Evolutionary conservation across 2,113 vertebrate species (phyloP), one percentile per base, ranked within the genome.

Genomic region (Galeopterus variegatus): DNA sequence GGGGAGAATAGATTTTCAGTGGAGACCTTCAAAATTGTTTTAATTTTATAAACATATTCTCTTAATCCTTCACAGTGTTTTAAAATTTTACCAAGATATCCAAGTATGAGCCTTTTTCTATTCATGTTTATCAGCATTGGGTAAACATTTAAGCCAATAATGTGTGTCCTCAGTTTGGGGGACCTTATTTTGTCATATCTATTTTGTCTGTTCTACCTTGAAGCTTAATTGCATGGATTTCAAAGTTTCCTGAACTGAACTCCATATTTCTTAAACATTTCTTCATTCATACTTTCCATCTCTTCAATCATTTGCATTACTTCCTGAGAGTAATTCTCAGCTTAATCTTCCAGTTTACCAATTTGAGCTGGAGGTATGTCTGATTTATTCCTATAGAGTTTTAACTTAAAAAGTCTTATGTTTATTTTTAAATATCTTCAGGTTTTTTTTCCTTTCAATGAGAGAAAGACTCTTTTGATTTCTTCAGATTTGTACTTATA

Each of bases 11-110:
- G 4, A 85, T 92, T 97, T 97, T 89, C 56, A 73, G 24, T 60
- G 88, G 50, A 83, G 72, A 62, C 6, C 60, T 75, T 28, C 41
- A 80, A 90, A 90, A 84, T 80, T 69, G 17, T 94, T 88, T 93
- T 15, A 52, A 0, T 41, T 52, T 23, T 54, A 76, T 65, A 90
- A 81, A 60, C 18, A 52, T 23, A 64, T 56, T 70, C 14, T 83
- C 64, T 60, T 77, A 65, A 60, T 80, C 10, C 6, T 77, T 69
- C 36, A 41, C 67, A 89, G 45, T 79, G 41, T 92, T 92, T 6
- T 77, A 86, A 83, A 87, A 52, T 62, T 65, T 97, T 96, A 60
- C 62, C 11, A 87, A 73, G 31, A 26, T 64, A 41, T 13, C 11
- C 33, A 41, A 54, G 12, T 48, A 75, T 67, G 36, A n/a, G 19